Percentiles rank a stretch among this genome's conserved stretches.
Evolutionary conservation across 2,113 vertebrate species (phyloP).

Genomic region (Melanocharis versteri): DNA sequence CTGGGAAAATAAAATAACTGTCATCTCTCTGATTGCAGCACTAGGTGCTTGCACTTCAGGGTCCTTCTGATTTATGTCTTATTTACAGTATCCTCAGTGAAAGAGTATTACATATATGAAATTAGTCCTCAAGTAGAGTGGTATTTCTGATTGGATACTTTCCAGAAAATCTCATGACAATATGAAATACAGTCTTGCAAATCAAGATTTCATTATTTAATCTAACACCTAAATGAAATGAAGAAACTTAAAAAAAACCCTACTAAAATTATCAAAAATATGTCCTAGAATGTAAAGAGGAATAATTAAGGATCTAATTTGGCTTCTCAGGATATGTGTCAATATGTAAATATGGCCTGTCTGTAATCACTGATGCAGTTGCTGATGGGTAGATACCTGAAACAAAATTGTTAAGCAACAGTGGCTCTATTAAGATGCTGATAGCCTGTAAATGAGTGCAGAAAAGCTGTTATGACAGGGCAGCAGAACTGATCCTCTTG

Average conservation of each 20-base stretch:
- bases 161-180: not conserved
- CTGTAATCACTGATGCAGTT: not conserved
- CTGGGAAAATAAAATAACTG: not conserved
- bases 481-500: not conserved
- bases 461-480: not conserved
- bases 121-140: not conserved
- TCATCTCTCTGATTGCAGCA: not conserved
- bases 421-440: not conserved
- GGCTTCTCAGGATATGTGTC: not conserved
- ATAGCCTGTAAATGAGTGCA: not conserved
- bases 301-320: not conserved
- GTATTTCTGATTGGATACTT: not conserved
- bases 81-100: not conserved
- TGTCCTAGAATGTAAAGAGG: not conserved
- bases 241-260: not conserved
- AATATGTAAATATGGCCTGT: not conserved
- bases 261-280: not conserved
- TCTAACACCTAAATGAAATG: not conserved
- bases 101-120: not conserved
- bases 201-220: not conserved
- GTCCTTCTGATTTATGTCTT: not conserved
- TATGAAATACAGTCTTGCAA: not conserved
- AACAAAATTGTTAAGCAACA: not conserved
- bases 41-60: not conserved
- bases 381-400: not conserved